Percentiles rank a stretch among this genome's conserved stretches.
phyloP scores from a whole-genome alignment of 2,113 vertebrate genomes.

The Protomyctophum bolini region DNA sequence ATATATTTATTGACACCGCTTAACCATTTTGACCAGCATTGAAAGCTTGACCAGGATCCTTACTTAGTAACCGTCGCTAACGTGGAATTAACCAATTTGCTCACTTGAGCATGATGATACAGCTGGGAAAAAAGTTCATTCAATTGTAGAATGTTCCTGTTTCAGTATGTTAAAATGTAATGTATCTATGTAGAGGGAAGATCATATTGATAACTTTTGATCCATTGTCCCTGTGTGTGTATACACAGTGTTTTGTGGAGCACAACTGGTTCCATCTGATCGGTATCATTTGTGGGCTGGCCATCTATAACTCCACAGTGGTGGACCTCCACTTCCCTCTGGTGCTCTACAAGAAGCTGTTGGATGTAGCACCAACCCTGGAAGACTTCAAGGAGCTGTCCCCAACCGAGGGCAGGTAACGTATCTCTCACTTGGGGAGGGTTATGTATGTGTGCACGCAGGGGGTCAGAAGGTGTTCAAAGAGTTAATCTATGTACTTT shows the following conservation, averaged over 20 bases:
- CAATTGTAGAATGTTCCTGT: no score
- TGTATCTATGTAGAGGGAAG: not conserved
- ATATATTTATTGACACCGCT: no score
- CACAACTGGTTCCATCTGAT: conserved; percentile 97
- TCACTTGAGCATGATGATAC: no score
- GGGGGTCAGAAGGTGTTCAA: no score
- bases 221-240: not conserved
- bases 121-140: no score
- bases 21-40: no score
- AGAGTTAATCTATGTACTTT: no score
- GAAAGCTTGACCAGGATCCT: no score
- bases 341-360: conserved; percentile 94
- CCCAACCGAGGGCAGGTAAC: conserved; percentile 93
- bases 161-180: not conserved
- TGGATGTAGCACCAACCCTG: conserved; percentile 84
- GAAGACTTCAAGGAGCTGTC: conserved; percentile 95
- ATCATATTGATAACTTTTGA: not conserved
- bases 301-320: conserved; percentile 97
- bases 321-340: conserved; percentile 96
- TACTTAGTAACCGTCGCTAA: no score
- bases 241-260: conserved; percentile 93
- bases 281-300: conserved; percentile 93
- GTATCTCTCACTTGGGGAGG: not conserved
- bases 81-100: no score
- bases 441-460: no score